These are phyloP conservation scores for Idaea biselata DNA, from an alignment of 2,888 invertebrate species.

Conservation along the genomic window DNA sequence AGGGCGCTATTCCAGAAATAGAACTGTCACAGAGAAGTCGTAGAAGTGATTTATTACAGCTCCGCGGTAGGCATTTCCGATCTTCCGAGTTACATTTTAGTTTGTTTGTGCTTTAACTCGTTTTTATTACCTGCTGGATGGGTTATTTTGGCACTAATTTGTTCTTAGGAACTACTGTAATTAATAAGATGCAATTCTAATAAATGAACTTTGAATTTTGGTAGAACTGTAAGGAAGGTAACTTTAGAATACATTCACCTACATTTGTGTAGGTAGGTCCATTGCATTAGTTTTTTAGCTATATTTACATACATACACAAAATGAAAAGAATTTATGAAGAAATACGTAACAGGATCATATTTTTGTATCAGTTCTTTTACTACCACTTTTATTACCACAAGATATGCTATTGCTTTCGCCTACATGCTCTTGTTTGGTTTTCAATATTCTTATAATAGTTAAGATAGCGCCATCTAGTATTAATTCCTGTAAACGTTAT, in stretches of 20 bases:
- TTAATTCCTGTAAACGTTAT: neutral
- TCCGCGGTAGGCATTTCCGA: slow-evolving; percentile 71
- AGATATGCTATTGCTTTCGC: neutral
- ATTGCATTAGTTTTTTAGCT: no score
- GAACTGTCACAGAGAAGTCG: slow-evolving; percentile 59
- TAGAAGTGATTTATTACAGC: slow-evolving; percentile 49
- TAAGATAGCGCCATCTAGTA: slow-evolving; percentile 19
- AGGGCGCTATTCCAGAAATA: slow-evolving; percentile 72
- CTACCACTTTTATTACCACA: no score
- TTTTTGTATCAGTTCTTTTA: no score
- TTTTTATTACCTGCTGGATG: slow-evolving; percentile 5
- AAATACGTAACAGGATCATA: no score
- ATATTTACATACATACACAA: no score
- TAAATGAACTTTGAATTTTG: no score
- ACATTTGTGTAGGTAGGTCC: no score
- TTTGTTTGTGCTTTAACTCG: slow-evolving; percentile 18
- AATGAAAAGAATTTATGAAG: no score
- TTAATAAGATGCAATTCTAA: slow-evolving; percentile 2
- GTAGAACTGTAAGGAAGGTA: no score
- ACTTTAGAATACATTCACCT: no score
- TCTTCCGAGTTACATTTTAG: slow-evolving; percentile 45
- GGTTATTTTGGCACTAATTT: slow-evolving; percentile 7
- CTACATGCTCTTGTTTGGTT: neutral
- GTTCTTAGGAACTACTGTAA: slow-evolving; percentile 3
- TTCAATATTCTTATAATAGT: neutral